Base-by-base conservation (phyloP, 2,888 invertebrate genomes). In the Tuta absoluta region DNA sequence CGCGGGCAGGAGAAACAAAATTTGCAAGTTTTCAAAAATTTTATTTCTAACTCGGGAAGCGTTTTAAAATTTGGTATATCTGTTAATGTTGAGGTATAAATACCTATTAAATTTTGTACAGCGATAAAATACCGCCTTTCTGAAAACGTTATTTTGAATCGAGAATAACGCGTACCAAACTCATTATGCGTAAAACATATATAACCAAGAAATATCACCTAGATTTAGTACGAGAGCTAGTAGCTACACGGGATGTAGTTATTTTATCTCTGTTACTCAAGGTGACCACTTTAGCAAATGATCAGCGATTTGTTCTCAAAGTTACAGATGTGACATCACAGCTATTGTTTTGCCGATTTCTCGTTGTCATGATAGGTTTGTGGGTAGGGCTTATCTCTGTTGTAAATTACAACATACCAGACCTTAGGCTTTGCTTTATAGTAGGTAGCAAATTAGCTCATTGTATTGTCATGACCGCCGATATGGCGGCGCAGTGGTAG, bases 281-380 rank as follows among this genome's bases (percentile, higher is more conserved):
- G 45, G 45, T 45, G 45, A 45, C 45, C 45, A 45, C n/a, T 45
- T 45, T 45, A 45, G 45, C 45, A 45, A 45, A 45, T 45, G 45
- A 45, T 45, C 45, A 45, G 45, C 45, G 45, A 45, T 45, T 49
- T 12, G 21, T 11, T 23, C 49, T 53, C 23, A 53, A 53, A 53
- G 51, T 53, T 53, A 12, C 24, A 24, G 51, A 53, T 23, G 23
- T 53, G 51, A 21, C 51, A 24, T 53, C 11, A 53, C 51, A 14
- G 21, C 51, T 23, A 53, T 53, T 53, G 51, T 53, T 24, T 64
- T 64, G 24, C 51, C 23, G 51, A 53, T 14, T 23, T 21, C 23
- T 23, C 2, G 60, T 63, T 65, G 63, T 68, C 41, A 65, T 33
- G 10, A 8, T 33, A 10, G 1, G 53, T 61, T 65, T 45, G 49